Conservation (phyloP, 2,888 invertebrate genomes). For the Antitype chi region DNA sequence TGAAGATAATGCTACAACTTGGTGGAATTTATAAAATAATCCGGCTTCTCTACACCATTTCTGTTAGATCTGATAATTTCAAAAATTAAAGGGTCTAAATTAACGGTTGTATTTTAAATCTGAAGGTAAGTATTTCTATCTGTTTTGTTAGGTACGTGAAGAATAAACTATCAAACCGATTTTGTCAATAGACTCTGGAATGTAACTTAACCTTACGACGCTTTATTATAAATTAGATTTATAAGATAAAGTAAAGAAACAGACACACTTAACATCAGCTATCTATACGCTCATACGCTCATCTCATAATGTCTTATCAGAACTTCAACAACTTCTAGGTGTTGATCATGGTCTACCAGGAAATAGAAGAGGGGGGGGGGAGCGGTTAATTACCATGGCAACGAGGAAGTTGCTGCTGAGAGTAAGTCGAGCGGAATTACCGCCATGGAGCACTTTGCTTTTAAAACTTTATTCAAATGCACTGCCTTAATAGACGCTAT, state of each 20-base stretch:
- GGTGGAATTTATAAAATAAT: neutral
- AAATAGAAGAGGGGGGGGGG: constrained; percentile 11
- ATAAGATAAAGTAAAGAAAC: neutral
- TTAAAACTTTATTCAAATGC: constrained; percentile 62
- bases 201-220: neutral
- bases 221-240: neutral
- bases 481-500: constrained; percentile 56
- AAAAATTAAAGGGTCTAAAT: neutral
- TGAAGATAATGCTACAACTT: constrained; percentile 1
- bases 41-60: too few species aligned
- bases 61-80: neutral
- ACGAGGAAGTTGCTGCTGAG: constrained; percentile 43
- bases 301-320: constrained; percentile 17
- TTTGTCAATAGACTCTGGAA: neutral
- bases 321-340: constrained; percentile 33
- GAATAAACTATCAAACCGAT: neutral
- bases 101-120: neutral
- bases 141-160: neutral
- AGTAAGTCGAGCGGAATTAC: constrained; percentile 34
- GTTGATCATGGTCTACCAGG: constrained; percentile 39
- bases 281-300: neutral
- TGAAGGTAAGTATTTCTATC: too few species aligned
- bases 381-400: constrained; percentile 51
- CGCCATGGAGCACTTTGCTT: constrained; percentile 57
- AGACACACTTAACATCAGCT: neutral